Conservation (phyloP, 2,797 vertebrate species). For the Pristis pectinata region DNA sequence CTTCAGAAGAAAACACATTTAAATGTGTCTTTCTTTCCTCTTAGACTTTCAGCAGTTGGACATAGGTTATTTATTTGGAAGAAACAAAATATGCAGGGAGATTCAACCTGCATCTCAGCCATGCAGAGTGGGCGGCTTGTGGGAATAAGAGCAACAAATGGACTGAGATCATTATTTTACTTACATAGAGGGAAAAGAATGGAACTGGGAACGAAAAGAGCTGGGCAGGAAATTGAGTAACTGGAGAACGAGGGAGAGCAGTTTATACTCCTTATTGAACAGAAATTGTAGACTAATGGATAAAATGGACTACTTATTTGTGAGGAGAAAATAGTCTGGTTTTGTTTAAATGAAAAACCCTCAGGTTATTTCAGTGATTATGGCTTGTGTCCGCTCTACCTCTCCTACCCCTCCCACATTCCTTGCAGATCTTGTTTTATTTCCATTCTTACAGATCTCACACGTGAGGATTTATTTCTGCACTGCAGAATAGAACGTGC, state of each 20-base stretch:
- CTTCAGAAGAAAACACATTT: neutral
- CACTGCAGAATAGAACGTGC: neutral
- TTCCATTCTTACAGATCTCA: neutral
- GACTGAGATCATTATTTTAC: neutral
- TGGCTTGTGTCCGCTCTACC: neutral
- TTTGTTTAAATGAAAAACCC: neutral
- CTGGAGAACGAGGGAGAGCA: neutral
- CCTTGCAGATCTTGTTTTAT: neutral
- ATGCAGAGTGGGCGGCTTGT: neutral
- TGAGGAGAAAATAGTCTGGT: too few relatives aligned
- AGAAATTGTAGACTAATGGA: neutral
- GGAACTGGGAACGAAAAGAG: too few relatives aligned
- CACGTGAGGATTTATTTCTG: neutral
- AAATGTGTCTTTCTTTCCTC: neutral
- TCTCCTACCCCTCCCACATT: neutral
- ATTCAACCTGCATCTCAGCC: neutral
- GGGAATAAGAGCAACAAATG: neutral
- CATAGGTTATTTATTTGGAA: neutral
- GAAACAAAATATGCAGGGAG: neutral
- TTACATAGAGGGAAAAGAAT: neutral
- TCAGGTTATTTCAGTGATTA: neutral
- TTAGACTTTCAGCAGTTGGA: neutral
- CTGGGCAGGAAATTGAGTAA: neutral
- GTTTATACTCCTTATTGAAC: neutral
- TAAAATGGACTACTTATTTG: neutral